Conservation (phyloP, 2,113 vertebrate species). For the Hassar affinis region DNA sequence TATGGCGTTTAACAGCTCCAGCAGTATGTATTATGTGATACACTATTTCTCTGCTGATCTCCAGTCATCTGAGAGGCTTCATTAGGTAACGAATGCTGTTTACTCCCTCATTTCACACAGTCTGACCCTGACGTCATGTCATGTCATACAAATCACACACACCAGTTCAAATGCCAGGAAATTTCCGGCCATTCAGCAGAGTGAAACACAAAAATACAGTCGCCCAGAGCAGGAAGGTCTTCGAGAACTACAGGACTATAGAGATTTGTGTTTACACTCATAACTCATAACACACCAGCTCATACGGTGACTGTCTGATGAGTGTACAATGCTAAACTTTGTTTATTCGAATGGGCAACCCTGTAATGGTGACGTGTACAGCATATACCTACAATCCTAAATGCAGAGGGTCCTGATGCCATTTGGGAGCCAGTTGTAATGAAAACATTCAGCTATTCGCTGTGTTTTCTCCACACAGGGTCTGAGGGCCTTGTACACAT, state of each 20-base stretch:
- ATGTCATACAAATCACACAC: neutral
- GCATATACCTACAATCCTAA: neutral
- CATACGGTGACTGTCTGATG: neutral
- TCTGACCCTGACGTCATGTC: neutral
- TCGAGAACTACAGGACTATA: neutral
- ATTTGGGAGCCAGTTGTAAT: neutral
- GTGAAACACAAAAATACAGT: neutral
- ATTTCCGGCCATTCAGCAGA: neutral
- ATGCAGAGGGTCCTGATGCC: neutral
- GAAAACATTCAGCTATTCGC: neutral
- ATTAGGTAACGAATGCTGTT: neutral
- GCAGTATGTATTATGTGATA: too few species aligned
- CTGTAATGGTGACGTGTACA: neutral
- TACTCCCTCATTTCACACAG: neutral
- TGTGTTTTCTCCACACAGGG: neutral
- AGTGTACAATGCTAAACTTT: neutral
- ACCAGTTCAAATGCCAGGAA: neutral
- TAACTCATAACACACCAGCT: neutral
- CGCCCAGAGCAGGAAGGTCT: neutral
- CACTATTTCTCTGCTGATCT: neutral
- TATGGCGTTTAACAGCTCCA: too few species aligned
- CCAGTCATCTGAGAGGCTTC: neutral
- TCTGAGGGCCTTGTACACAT: slow-evolving; percentile 74
- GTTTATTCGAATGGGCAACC: neutral
- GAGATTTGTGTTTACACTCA: neutral